These are phyloP conservation scores for Tricholaema leucomelas DNA, from an alignment of 2,113 vertebrate genomes.

Conservation along the genomic window DNA sequence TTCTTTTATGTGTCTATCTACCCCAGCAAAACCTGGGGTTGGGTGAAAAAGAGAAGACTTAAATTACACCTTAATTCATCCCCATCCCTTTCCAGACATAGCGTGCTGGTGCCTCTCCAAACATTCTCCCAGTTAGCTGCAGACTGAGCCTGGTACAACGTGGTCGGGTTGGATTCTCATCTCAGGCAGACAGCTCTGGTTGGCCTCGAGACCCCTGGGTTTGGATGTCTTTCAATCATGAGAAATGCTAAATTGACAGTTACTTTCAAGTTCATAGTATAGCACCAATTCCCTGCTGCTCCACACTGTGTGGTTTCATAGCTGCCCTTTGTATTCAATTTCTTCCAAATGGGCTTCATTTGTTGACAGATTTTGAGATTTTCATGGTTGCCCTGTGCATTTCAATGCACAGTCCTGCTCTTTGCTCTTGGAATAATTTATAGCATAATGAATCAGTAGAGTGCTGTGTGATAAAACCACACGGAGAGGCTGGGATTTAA, in stretches of 20 bases:
- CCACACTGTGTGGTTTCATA: not conserved
- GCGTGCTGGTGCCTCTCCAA: not conserved
- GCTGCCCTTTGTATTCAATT: constrained; percentile 10
- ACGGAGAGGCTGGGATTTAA: not conserved
- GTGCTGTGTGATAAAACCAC: constrained; percentile 13
- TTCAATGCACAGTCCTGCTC: not conserved
- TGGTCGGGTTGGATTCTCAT: not conserved
- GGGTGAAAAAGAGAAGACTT: not conserved
- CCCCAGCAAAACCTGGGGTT: not conserved
- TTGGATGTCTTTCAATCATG: not conserved
- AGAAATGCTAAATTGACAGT: constrained; percentile 3
- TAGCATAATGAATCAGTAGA: not conserved
- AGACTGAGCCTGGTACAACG: not conserved
- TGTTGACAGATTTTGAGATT: constrained; percentile 49
- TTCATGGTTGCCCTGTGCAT: not conserved
- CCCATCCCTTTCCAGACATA: not conserved
- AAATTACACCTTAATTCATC: not conserved
- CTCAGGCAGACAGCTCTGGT: not conserved
- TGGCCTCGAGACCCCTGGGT: not conserved
- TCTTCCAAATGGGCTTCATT: constrained; percentile 35
- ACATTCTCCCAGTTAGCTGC: not conserved
- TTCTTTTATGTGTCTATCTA: not conserved
- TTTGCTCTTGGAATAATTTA: constrained; percentile 47
- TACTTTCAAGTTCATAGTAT: not conserved
- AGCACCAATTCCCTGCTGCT: constrained; percentile 34